Conservation (phyloP, 2,797 vertebrate species). For the Anableps anableps region DNA sequence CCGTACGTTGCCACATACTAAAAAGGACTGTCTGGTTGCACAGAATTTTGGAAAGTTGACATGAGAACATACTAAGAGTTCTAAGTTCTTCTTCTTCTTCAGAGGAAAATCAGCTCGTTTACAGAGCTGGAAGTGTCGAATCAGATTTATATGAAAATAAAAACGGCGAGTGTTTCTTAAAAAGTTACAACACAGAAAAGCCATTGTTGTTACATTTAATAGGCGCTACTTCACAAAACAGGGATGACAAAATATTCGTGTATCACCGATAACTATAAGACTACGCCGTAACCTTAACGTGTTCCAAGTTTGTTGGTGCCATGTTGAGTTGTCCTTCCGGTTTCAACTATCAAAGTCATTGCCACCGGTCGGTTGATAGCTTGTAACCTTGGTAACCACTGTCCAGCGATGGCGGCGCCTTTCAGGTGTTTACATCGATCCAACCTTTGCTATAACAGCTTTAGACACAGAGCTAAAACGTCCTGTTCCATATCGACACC, state of each 20-base stretch:
- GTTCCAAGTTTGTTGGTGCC: background rate
- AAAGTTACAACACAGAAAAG: slow-evolving; percentile 35
- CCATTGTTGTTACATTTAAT: slow-evolving; percentile 38
- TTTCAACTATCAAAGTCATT: slow-evolving; percentile 45
- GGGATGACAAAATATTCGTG: background rate
- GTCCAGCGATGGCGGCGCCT: background rate
- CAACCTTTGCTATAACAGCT: rapidly evolving
- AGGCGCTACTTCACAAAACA: background rate
- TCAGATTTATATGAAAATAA: slow-evolving; percentile 11
- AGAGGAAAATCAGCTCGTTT: background rate
- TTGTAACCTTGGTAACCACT: background rate
- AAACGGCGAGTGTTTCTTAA: slow-evolving; percentile 26
- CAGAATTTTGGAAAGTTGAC: slow-evolving; percentile 4
- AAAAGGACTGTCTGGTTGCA: background rate
- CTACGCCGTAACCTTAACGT: background rate
- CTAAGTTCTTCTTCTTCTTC: background rate
- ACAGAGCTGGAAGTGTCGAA: slow-evolving; percentile 2
- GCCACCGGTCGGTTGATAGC: background rate
- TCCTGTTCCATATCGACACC: rapidly evolving
- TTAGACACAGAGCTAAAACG: background rate
- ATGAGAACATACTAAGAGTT: background rate
- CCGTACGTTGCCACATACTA: background rate
- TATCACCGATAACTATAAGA: background rate
- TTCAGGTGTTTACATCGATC: background rate
- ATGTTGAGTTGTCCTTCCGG: background rate